These are phyloP conservation scores for Halictus quadricinctus DNA, from an alignment of 2,888 invertebrate species.

Conservation along the genomic window DNA sequence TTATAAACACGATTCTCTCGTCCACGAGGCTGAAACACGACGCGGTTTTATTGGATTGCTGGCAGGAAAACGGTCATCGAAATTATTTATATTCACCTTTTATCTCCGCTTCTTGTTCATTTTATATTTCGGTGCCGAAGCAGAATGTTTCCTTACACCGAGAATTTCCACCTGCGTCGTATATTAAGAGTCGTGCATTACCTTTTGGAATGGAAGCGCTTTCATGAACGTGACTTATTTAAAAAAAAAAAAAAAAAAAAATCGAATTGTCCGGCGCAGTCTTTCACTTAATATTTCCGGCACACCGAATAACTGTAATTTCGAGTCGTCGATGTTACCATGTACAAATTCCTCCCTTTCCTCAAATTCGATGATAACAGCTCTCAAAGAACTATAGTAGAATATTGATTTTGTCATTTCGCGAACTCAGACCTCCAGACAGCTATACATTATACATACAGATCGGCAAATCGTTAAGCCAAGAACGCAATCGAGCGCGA, in stretches of 20 bases:
- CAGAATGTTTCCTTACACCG: not conserved
- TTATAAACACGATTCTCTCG: not conserved
- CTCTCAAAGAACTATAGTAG: not conserved
- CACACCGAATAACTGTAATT: not conserved
- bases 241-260: not conserved
- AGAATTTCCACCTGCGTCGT: not conserved
- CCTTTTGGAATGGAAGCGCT: not conserved
- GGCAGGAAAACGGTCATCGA: conserved; percentile 2
- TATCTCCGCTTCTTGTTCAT: not conserved
- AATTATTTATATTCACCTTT: not conserved
- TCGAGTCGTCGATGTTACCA: not conserved
- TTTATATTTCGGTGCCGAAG: not conserved
- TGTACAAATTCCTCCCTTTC: not conserved
- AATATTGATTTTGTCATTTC: not conserved
- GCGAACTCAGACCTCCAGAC: not conserved
- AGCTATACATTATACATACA: not conserved
- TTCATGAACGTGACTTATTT: not conserved
- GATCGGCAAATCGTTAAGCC: not conserved
- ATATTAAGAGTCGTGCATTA: not conserved
- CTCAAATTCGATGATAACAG: not conserved
- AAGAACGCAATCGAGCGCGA: not conserved
- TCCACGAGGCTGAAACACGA: not conserved
- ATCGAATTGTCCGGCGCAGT: not conserved
- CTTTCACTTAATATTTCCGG: not conserved
- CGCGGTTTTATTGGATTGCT: not conserved